These are phyloP conservation scores for Grantiella picta DNA, from an alignment of 2,113 vertebrate species.

Conservation along the genomic window DNA sequence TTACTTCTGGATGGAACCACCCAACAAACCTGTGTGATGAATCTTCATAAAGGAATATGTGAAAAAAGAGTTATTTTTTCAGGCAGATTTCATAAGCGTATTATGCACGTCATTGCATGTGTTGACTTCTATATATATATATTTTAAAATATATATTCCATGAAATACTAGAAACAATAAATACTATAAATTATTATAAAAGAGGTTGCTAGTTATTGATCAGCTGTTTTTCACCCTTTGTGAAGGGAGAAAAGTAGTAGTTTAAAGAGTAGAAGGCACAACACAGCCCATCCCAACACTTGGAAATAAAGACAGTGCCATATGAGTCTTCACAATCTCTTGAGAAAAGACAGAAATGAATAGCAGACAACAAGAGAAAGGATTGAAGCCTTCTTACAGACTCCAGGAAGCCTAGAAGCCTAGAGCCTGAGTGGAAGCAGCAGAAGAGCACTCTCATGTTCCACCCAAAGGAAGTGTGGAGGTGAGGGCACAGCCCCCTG, in stretches of 20 bases:
- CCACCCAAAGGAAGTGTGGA: rapidly evolving
- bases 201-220: not conserved
- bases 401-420: not conserved
- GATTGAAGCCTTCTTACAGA: not conserved
- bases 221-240: not conserved
- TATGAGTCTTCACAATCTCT: not conserved
- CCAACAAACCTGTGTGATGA: not conserved
- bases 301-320: not conserved
- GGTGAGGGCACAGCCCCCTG: not conserved
- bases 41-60: not conserved
- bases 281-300: not conserved
- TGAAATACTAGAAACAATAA: not conserved
- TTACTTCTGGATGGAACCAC: not conserved
- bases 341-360: not conserved
- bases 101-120: not conserved
- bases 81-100: not conserved
- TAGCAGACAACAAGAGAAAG: not conserved
- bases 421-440: not conserved
- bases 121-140: not conserved
- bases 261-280: not conserved
- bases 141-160: not conserved
- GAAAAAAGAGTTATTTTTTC: not conserved
- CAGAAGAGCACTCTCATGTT: rapidly evolving
- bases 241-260: not conserved
- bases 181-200: not conserved